phyloP scores from a whole-genome alignment of 1,140 invertebrate genomes.

The Macrobrachium nipponense region DNA sequence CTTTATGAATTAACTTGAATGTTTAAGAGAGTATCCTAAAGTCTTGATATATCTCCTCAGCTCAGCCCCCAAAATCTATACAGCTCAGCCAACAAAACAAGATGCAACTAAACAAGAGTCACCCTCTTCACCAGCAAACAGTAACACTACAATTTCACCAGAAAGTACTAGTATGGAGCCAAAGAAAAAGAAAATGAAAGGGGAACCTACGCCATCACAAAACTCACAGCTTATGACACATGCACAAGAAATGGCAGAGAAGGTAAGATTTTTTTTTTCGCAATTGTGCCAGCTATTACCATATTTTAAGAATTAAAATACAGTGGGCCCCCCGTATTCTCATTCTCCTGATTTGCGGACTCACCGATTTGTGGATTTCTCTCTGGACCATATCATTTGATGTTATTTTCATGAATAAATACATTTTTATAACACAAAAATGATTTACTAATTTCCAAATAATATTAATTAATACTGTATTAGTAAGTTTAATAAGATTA shows the following conservation, averaged over 20 bases:
- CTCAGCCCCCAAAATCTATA: constrained; percentile 48
- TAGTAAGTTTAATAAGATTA: no score
- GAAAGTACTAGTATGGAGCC: constrained; percentile 24
- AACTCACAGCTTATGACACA: constrained; percentile 16
- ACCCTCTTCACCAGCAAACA: background rate
- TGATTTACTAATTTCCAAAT: no score
- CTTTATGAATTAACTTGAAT: background rate
- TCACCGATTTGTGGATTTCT: no score
- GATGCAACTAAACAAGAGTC: constrained; percentile 15
- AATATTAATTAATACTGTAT: no score
- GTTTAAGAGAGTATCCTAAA: constrained; percentile 5
- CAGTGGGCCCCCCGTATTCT: no score
- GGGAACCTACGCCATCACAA: constrained; percentile 20
- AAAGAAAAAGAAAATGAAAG: constrained; percentile 54
- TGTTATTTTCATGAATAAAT: no score
- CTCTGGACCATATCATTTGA: no score
- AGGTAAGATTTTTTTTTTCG: background rate
- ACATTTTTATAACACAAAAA: no score
- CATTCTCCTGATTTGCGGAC: no score
- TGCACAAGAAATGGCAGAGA: constrained; percentile 56
- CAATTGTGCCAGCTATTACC: no score
- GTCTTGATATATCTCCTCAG: constrained; percentile 5
- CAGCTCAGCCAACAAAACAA: constrained; percentile 31
- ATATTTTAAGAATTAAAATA: no score
- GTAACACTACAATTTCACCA: background rate